These are phyloP conservation scores for Mormyrops attenuatus DNA, from an alignment of 2,797 vertebrate species.

Conservation along the genomic window DNA sequence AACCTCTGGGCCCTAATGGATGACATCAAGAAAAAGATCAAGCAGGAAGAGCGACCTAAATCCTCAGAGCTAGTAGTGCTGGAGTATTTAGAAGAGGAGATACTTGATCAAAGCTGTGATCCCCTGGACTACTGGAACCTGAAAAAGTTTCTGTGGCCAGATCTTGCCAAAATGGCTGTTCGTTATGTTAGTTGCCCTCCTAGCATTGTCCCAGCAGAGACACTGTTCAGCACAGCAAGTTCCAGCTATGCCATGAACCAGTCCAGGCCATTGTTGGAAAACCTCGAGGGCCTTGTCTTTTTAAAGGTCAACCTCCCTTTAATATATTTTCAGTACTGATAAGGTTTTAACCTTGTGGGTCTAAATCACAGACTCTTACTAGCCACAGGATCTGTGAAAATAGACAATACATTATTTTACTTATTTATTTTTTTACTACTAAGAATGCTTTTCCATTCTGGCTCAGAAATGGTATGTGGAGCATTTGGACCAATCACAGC, in stretches of 20 bases:
- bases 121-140: conserved; percentile 97
- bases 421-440: conserved; percentile 6
- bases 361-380: conserved; percentile 22
- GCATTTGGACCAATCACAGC: conserved; percentile 16
- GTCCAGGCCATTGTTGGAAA: conserved; percentile 81
- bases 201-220: conserved; percentile 86
- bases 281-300: conserved; percentile 93
- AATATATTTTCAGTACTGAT: conserved; percentile 98
- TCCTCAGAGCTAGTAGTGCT: conserved; percentile 83
- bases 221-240: conserved; percentile 85
- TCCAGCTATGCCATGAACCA: conserved; percentile 79
- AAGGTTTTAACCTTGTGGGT: conserved; percentile 37
- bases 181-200: conserved; percentile 92
- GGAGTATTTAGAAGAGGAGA: conserved; percentile 93
- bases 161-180: conserved; percentile 86
- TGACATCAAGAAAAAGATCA: conserved; percentile 76
- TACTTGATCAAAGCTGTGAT: conserved; percentile 96
- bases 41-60: conserved; percentile 73
- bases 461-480: neutral
- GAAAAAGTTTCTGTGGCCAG: conserved; percentile 88
- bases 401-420: conserved; percentile 5
- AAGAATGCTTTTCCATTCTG: neutral
- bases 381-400: conserved; percentile 40
- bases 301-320: conserved; percentile 97
- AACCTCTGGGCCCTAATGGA: conserved; percentile 91